Base-by-base conservation (phyloP, 1,140 invertebrate species). In the Hetaerina americana region DNA sequence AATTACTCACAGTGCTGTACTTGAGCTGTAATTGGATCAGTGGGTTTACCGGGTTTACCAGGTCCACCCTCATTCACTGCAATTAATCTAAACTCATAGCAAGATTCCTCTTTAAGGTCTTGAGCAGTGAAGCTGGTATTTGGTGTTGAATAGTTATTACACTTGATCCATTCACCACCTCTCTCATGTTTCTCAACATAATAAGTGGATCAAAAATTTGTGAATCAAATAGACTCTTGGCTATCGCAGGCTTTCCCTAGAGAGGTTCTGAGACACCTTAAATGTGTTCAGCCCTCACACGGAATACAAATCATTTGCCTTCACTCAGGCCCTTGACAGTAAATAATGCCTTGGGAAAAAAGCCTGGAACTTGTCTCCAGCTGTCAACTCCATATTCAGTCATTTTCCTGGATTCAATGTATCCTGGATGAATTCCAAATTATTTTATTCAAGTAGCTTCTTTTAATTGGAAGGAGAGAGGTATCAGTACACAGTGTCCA, bases 171-270 rank as follows among this genome's bases (percentile, higher is more conserved):
- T 82, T 96, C 94, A 68, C 93, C 94, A 28, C 95, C 94, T 72
- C 93, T 87, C 80, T 98, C 95, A 74, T 96, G 88, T 84, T 95
- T 94, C 78, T 99, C 96, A 72, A 99, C 88, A 78, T 95, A 91
- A 80, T 99, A 99, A 98, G 98, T 70, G 96, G 90, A 83, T 95
- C 95, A 78, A 97, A n/a, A n/a, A n/a, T n/a, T n/a, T n/a, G 97
- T 72, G 95, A 90, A 85, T 99, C 96, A 82, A 96, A 99, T 74
- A 95, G 96, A 83, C 95, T 95, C 81, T 98, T 98, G 0, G 95
- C 95, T 26, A 93, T 82, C 8, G 95, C 90, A 15, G 94, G 89
- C 80, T 91, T 94, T 73, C 94, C 95, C 78, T 96, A 93, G 26
- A 98, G 81, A 25, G 96, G 94, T 75, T 98, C 95, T 6, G 96